Percentiles rank a stretch among this genome's conserved stretches.
phyloP scores from a whole-genome alignment of 2,888 invertebrate genomes.

The Dryadula phaetusa region DNA sequence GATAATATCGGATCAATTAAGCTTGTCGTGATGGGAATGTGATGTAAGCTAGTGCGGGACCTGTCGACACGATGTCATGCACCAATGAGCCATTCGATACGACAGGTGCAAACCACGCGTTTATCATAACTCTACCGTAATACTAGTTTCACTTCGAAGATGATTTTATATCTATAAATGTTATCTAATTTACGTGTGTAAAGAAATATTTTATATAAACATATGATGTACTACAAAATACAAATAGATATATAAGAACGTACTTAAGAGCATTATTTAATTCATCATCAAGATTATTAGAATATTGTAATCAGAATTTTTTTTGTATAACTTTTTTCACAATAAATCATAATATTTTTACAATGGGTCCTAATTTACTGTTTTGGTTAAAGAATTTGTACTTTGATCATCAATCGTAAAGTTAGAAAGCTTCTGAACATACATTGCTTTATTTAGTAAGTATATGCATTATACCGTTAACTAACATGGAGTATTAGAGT shows the following conservation, averaged over 20 bases:
- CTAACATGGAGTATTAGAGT: not conserved
- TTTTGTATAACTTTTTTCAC: not conserved
- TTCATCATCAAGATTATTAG: no score
- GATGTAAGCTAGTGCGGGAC: constrained; percentile 47
- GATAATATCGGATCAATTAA: constrained; percentile 7
- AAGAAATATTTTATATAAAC: not conserved
- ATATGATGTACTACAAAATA: not conserved
- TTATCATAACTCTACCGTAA: constrained; percentile 32
- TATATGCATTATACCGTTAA: constrained; percentile 16
- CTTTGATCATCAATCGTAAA: not conserved
- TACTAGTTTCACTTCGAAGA: constrained; percentile 1
- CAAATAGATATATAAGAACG: not conserved
- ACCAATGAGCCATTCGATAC: constrained; percentile 67
- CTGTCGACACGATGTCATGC: constrained; percentile 63
- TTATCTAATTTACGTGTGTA: constrained; percentile 2
- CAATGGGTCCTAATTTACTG: not conserved
- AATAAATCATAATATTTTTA: not conserved
- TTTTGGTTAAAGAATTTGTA: not conserved
- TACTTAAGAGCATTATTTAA: not conserved
- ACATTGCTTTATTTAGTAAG: not conserved
- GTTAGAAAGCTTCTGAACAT: not conserved
- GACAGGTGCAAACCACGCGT: constrained; percentile 63
- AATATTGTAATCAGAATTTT: not conserved
- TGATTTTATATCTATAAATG: constrained; percentile 3
- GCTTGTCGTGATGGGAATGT: constrained; percentile 34